These are phyloP conservation scores for Microchirus variegatus DNA, from an alignment of 2,797 vertebrate genomes.

Conservation along the genomic window DNA sequence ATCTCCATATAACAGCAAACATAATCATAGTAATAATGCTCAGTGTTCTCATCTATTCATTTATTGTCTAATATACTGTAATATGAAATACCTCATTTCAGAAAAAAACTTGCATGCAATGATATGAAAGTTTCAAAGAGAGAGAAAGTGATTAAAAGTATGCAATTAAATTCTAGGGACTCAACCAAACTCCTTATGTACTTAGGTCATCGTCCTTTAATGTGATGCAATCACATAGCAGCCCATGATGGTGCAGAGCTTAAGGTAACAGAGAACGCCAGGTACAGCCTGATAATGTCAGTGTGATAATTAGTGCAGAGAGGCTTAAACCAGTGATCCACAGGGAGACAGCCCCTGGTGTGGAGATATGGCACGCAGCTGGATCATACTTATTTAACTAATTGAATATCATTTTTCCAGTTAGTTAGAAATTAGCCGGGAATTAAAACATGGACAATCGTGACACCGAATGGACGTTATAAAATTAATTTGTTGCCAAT, in stretches of 20 bases:
- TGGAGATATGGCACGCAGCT: constrained; percentile 82
- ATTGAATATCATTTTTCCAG: constrained; percentile 83
- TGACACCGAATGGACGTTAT: constrained; percentile 74
- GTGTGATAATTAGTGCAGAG: constrained; percentile 79
- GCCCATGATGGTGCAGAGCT: constrained; percentile 38
- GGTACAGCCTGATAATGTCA: constrained; percentile 79
- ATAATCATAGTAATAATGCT: constrained; percentile 54
- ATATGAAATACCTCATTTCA: no score
- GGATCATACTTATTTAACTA: constrained; percentile 86
- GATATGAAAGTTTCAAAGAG: neutral
- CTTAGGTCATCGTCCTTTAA: constrained; percentile 23
- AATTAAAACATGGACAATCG: constrained; percentile 79
- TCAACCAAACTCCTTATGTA: neutral
- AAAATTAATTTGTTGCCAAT: constrained; percentile 70
- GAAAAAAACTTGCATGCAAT: no score
- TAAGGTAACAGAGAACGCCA: constrained; percentile 61
- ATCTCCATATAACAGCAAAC: constrained; percentile 63
- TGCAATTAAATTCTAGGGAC: neutral
- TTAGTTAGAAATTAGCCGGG: constrained; percentile 80
- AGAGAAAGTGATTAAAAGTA: neutral
- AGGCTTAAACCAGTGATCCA: constrained; percentile 75
- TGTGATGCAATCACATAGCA: constrained; percentile 15
- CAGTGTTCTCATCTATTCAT: constrained; percentile 32
- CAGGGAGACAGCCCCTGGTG: constrained; percentile 77
- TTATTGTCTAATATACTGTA: constrained; percentile 23